Evolutionary conservation across 2,888 invertebrate species (phyloP), one percentile per base, ranked within the genome.

Genomic region (Rhodophaea formosa): DNA sequence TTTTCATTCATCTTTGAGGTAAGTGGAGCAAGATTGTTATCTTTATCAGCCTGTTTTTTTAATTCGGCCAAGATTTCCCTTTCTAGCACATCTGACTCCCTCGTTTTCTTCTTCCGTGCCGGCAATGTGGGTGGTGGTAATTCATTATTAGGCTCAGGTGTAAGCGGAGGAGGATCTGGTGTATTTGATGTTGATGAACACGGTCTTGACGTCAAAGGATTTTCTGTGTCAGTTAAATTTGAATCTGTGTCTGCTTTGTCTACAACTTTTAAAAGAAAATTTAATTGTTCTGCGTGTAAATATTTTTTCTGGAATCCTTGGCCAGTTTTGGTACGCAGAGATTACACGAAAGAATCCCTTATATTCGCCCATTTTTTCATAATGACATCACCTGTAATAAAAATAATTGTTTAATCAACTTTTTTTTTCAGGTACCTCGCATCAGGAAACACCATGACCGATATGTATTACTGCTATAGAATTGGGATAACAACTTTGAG

Each of bases 391-490:
- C 54, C 57, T 58, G 45, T 43, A 60, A 60, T 23, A 57, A 39
- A 49, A 53, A 47, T 56, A 45, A 55, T 44, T 23, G 51, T 30
- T 55, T n/a, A n/a, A n/a, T n/a, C n/a, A n/a, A n/a, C n/a, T n/a
- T n/a, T n/a, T n/a, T n/a, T 46, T 58, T 56, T 49, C 56, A 60
- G 55, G 39, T 60, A 60, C 53, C 46, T 60, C n/a, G 58, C 56
- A 54, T 49, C 54, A 49, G 58, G 58, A 45, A 56, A 30, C 23
- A 55, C 60, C 49, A 44, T 60, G 54, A 54, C 60, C 30, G 57
- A 59, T 57, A 53, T 59, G 49, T 53, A 59, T 39, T 59, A 59
- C 57, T 47, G 32, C 43, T 61, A 59, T 44, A 44, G 59, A 57
- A 59, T 61, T 52, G 59, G 59, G 23, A 35, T 61, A 42, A 46